Evolutionary conservation across 1,140 invertebrate genomes (phyloP).

Genomic region (Gonioctena quinquepunctata): DNA sequence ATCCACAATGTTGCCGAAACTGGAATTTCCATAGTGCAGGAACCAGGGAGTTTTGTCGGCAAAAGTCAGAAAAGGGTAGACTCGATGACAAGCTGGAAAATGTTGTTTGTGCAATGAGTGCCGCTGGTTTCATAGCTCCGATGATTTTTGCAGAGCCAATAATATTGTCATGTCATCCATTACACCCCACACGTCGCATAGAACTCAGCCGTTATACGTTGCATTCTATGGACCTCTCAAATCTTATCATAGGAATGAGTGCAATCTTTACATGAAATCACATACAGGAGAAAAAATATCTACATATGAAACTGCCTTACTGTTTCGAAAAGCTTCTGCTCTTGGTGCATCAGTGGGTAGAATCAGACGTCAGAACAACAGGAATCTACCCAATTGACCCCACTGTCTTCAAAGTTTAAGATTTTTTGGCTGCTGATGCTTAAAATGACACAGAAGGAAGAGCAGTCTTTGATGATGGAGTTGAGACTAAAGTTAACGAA

Average conservation of each 20-base stretch:
- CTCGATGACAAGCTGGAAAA: constrained; percentile 7
- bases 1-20: constrained; percentile 58
- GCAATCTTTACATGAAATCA: constrained; percentile 23
- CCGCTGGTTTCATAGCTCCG: constrained; percentile 50
- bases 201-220: constrained; percentile 52
- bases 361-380: neutral
- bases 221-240: constrained; percentile 34
- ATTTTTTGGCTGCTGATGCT: constrained; percentile 16
- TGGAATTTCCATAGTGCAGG: constrained; percentile 55
- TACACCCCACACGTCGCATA: constrained; percentile 30
- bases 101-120: constrained; percentile 43
- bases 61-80: constrained; percentile 57
- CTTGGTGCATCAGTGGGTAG: constrained; percentile 34
- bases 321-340: constrained; percentile 49
- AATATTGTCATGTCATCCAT: constrained; percentile 34
- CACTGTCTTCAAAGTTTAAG: neutral
- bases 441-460: constrained; percentile 20
- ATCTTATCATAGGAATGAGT: constrained; percentile 29
- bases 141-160: constrained; percentile 17
- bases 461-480: constrained; percentile 29
- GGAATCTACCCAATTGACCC: neutral
- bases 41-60: constrained; percentile 52
- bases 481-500: neutral
- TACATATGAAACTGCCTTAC: constrained; percentile 44
- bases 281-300: constrained; percentile 24